These are phyloP conservation scores for Ibycter americanus DNA, from an alignment of 2,797 vertebrate species.

Conservation along the genomic window DNA sequence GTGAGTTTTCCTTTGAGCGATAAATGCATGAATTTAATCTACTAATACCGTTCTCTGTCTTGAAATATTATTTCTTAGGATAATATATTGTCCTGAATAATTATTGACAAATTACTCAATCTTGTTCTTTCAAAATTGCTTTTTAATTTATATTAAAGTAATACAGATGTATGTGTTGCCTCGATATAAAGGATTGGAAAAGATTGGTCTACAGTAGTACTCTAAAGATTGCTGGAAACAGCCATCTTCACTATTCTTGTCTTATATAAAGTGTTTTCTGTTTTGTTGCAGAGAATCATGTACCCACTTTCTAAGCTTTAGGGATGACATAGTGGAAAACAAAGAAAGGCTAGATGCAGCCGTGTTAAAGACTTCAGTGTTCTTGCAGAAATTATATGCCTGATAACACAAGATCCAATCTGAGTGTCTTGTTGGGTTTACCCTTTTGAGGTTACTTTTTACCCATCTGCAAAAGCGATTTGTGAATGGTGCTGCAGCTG, in stretches of 20 bases:
- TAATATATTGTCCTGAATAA: not conserved
- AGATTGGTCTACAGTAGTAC: not conserved
- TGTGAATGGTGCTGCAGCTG: not conserved
- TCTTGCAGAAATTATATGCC: not conserved
- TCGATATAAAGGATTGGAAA: not conserved
- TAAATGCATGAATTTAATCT: not conserved
- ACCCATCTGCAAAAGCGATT: not conserved
- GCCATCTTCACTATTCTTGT: not conserved
- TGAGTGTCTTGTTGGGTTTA: not conserved
- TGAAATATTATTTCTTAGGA: not conserved
- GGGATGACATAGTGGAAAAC: not conserved
- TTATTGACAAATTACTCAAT: not conserved
- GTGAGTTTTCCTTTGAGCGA: not conserved
- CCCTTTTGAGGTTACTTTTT: not conserved
- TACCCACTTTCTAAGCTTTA: slow-evolving; percentile 3
- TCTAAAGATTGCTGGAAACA: not conserved
- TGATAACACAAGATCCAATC: not conserved
- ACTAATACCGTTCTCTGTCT: not conserved
- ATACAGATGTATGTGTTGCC: not conserved
- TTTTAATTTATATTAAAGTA: not conserved
- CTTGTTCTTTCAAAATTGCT: not conserved
- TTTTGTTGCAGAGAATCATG: not conserved
- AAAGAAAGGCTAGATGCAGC: slow-evolving; percentile 2
- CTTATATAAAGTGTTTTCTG: not conserved
- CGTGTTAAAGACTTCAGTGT: slow-evolving; percentile 11